Percentiles rank a stretch among this genome's conserved stretches.
phyloP scores from a whole-genome alignment of 2,113 vertebrate genomes.

The Mionectes macconnelli region DNA sequence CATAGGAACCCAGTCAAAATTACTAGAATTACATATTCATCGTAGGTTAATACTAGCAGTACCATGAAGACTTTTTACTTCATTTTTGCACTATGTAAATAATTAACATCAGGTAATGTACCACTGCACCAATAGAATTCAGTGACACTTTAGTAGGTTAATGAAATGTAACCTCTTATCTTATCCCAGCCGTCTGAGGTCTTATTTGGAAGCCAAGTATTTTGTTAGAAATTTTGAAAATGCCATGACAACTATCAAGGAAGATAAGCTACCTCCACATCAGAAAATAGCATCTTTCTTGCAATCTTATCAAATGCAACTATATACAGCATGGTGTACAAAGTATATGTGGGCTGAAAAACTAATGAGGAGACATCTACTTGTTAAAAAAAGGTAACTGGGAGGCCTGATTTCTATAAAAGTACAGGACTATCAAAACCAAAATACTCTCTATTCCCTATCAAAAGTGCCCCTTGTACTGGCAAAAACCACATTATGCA shows the following conservation, averaged over 20 bases:
- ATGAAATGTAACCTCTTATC: background rate
- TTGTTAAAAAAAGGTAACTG: background rate
- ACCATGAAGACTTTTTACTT: background rate
- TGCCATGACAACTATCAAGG: background rate
- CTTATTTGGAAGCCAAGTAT: background rate
- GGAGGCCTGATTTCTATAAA: background rate
- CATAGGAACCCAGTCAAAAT: background rate
- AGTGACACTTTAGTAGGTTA: background rate
- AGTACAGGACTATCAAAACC: background rate
- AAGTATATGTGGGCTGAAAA: background rate
- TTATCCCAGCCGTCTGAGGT: background rate
- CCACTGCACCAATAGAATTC: background rate
- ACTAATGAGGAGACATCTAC: background rate
- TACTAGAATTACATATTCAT: background rate
- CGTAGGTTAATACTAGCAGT: background rate
- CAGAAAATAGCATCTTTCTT: conserved; percentile 47
- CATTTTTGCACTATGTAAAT: background rate
- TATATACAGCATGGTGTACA: background rate
- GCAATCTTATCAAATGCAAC: conserved; percentile 10
- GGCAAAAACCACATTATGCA: background rate
- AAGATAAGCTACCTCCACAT: conserved; percentile 33
- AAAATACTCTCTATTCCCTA: background rate
- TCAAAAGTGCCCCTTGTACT: background rate
- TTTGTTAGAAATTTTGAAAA: conserved; percentile 44
- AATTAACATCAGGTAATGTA: background rate